These are phyloP conservation scores for Lasioglossum oenotherae DNA, from an alignment of 2,888 invertebrate species.

Conservation along the genomic window DNA sequence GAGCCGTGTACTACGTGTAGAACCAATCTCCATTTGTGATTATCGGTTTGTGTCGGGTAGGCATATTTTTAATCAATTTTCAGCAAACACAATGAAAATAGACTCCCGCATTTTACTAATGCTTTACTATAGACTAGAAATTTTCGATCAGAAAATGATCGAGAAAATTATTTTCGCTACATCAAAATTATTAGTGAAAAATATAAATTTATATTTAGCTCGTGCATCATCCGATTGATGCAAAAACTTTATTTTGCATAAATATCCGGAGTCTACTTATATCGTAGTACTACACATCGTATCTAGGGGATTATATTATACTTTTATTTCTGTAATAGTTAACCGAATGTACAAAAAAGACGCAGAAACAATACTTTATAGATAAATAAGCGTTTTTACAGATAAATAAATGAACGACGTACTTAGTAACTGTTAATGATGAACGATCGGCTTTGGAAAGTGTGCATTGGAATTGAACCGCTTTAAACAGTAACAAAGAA, in stretches of 20 bases:
- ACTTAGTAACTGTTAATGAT: conserved; percentile 18
- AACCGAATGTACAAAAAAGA: conserved; percentile 32
- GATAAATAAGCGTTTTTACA: not conserved
- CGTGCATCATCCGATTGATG: no score
- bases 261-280: not conserved
- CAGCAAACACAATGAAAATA: not conserved
- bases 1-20: not conserved
- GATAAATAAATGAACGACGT: not conserved
- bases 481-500: not conserved
- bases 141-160: no score
- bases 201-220: no score
- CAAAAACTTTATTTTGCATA: not conserved
- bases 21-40: not conserved
- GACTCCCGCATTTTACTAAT: not conserved
- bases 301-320: not conserved
- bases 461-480: not conserved
- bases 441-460: not conserved
- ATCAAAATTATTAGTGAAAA: no score
- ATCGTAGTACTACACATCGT: not conserved
- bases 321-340: not conserved
- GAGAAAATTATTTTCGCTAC: no score
- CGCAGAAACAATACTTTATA: not conserved
- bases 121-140: not conserved
- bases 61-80: not conserved
- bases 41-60: not conserved